Base-by-base conservation (phyloP, 1,140 invertebrate genomes). In the Frieseomelitta varia region DNA sequence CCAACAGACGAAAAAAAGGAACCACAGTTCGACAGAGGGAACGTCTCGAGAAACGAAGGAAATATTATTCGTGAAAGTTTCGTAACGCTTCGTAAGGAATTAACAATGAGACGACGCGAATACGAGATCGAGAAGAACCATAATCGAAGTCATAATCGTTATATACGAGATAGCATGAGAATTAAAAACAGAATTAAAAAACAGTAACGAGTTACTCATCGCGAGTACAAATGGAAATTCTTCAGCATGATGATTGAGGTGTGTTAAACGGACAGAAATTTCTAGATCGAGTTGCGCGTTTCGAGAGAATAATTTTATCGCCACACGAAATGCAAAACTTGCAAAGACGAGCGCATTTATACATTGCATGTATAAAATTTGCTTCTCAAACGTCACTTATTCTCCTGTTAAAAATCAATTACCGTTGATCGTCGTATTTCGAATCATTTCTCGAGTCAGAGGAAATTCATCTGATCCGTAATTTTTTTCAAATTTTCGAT, bases 1-100 rank as follows among this genome's bases (percentile, higher is more conserved):
- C 69, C 14, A 4, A 63, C 21, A n/a, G 19, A 47, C 30, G 67
- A 47, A 78, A 69, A 34, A 68, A 71, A 68, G 61, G 71, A 86
- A 58, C 79, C 78, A 56, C 63, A 47, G 80, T 86, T 88, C 78
- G 87, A 71, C 67, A 71, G 27, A 61, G 80, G 84, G 81, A 85
- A 87, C 81, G 56, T 61, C 73, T 73, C 58, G 79, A 77, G 67
- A 80, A 86, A 39, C 81, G 78, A 73, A 15, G 75, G 61, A 88
- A 85, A 86, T 83, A 86, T 87, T 88, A 77, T 79, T 85, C 53
- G 56, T 24, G 27, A 86, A 84, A 84, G 68, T 89, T 88, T 61
- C 65, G 80, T 71, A 81, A 89, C 79, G 65, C 34, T 47, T 47
- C 8, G 39, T 8, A 47, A 61, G 79, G 79, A 81, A 74, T 51